Evolutionary conservation across 2,797 vertebrate genomes (phyloP).

Genomic region (Enteromius mattozi): DNA sequence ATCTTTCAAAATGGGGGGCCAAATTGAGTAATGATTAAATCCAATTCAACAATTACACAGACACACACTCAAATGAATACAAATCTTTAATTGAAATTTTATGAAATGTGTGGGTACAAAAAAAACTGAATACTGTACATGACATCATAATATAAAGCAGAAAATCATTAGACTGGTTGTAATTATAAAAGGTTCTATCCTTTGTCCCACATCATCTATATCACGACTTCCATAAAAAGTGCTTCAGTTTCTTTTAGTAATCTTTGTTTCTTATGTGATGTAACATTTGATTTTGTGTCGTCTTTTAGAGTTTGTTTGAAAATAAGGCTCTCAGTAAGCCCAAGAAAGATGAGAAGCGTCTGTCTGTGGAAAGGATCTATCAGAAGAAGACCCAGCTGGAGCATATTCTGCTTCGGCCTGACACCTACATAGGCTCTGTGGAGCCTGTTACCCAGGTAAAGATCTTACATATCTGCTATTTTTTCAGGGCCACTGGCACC

Average conservation of each 20-base stretch:
- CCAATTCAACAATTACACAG: too few species aligned
- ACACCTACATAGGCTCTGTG: constrained; percentile 97
- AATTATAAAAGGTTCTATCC: too few species aligned
- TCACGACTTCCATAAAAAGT: background rate
- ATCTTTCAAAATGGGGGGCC: too few species aligned
- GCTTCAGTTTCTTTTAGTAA: background rate
- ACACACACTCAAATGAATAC: too few species aligned
- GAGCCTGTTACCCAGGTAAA: constrained; percentile 91
- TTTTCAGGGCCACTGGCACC: background rate
- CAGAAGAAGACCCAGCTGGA: constrained; percentile 98
- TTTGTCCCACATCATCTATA: too few species aligned
- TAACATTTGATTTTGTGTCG: background rate
- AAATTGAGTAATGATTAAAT: too few species aligned
- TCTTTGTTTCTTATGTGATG: background rate
- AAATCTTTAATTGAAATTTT: too few species aligned
- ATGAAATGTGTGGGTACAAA: too few species aligned
- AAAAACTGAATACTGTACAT: too few species aligned
- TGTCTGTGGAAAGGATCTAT: constrained; percentile 95
- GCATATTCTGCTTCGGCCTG: constrained; percentile 97
- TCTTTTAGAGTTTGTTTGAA: constrained; percentile 77
- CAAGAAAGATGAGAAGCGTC: constrained; percentile 83
- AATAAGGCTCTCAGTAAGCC: constrained; percentile 80
- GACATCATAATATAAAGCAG: too few species aligned
- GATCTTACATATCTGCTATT: background rate
- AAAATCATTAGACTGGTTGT: too few species aligned